These are phyloP conservation scores for Diadromus collaris DNA, from an alignment of 2,888 invertebrate species.

Conservation along the genomic window DNA sequence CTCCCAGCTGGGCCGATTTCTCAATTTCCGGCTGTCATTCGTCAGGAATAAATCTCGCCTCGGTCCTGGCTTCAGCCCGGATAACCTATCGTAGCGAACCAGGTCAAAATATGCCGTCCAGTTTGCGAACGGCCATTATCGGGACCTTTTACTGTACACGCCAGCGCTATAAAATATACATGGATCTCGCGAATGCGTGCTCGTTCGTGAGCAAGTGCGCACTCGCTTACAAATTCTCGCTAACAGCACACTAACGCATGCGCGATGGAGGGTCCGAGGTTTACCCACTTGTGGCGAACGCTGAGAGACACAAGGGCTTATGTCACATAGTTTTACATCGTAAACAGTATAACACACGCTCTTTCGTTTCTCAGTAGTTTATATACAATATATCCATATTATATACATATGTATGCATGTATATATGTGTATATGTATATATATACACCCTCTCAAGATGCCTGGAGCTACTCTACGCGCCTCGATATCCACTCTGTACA, in stretches of 20 bases:
- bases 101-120: background rate
- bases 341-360: no score
- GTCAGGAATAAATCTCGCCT: no score
- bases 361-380: no score
- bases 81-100: no score
- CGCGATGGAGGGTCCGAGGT: slow-evolving; percentile 3
- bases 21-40: no score
- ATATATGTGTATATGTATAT: background rate
- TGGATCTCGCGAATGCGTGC: slow-evolving; percentile 26
- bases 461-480: slow-evolving; percentile 54
- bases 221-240: slow-evolving; percentile 21
- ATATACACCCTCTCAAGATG: slow-evolving; percentile 35
- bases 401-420: background rate
- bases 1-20: no score
- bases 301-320: no score
- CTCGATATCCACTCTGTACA: slow-evolving; percentile 56
- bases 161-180: slow-evolving; percentile 28
- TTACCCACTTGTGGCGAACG: no score
- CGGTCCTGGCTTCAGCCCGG: no score
- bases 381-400: background rate
- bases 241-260: slow-evolving; percentile 5
- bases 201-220: slow-evolving; percentile 32
- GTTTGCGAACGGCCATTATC: background rate
- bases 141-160: slow-evolving; percentile 20
- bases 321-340: no score